These are phyloP conservation scores for Champsocephalus esox DNA, from an alignment of 2,797 vertebrate genomes.

Conservation along the genomic window DNA sequence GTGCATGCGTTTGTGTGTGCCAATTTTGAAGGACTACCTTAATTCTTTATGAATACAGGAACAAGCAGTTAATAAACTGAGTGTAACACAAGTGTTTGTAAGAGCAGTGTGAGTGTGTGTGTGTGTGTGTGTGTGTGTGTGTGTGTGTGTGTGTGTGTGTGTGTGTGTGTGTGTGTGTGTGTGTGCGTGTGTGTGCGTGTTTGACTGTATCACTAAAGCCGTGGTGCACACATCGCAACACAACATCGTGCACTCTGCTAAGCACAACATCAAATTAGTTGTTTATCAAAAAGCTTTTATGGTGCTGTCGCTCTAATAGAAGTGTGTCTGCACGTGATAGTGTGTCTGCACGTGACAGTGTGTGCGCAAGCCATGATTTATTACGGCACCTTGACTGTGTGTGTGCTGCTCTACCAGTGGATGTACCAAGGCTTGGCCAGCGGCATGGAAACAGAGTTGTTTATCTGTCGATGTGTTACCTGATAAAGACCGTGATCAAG, in stretches of 20 bases:
- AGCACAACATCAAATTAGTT: conserved; percentile 75
- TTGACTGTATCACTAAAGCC: conserved; percentile 50
- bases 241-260: conserved; percentile 58
- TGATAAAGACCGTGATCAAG: conserved; percentile 98
- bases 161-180: conserved; percentile 38
- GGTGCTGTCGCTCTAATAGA: conserved; percentile 51
- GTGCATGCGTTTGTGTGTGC: conserved; percentile 20
- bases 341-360: conserved; percentile 28
- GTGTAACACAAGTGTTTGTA: conserved; percentile 33
- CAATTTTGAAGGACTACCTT: too few species aligned
- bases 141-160: conserved; percentile 28
- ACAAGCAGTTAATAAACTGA: conserved; percentile 39
- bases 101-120: conserved; percentile 40
- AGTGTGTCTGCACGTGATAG: conserved; percentile 31
- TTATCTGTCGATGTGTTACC: conserved; percentile 78
- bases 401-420: conserved; percentile 43
- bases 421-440: conserved; percentile 4
- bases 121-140: conserved; percentile 15
- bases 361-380: conserved; percentile 32
- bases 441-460: conserved; percentile 76
- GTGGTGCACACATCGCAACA: conserved; percentile 53
- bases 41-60: conserved; percentile 34
- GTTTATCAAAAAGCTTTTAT: conserved; percentile 87
- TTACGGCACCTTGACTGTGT: conserved; percentile 29
- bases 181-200: conserved; percentile 9